Evolutionary conservation across 2,888 invertebrate species (phyloP).

Genomic region (Odontocolon sp.): DNA sequence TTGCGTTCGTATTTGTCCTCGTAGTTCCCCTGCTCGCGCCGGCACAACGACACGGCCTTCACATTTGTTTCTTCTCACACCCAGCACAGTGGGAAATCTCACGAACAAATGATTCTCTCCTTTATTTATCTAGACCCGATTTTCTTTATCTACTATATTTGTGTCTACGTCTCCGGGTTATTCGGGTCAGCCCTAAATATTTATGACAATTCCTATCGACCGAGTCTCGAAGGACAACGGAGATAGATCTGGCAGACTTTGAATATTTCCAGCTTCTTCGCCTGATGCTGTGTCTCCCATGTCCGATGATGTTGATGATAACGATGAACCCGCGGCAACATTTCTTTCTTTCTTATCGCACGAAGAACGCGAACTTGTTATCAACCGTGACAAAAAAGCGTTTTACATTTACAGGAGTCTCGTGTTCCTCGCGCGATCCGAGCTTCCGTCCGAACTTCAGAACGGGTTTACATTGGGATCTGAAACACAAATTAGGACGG

Average conservation of each 20-base stretch:
- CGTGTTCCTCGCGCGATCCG: slow-evolving; percentile 47
- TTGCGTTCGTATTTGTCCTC: slow-evolving; percentile 60
- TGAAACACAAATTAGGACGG: slow-evolving; percentile 79
- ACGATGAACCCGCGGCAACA: slow-evolving; percentile 45
- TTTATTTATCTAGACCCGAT: not conserved
- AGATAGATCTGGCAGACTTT: not conserved
- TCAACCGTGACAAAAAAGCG: not conserved
- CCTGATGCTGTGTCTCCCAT: slow-evolving; percentile 41
- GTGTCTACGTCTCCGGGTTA: not conserved
- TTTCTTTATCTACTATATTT: not conserved
- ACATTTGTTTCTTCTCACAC: slow-evolving; percentile 46
- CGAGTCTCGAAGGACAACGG: not conserved
- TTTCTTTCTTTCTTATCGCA: slow-evolving; percentile 43
- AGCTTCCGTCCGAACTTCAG: slow-evolving; percentile 66
- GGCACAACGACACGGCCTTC: slow-evolving; percentile 26
- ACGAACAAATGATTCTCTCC: not conserved
- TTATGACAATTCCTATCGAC: slow-evolving; percentile 19
- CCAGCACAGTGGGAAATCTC: not conserved
- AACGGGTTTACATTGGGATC: slow-evolving; percentile 68
- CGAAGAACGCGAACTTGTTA: slow-evolving; percentile 29
- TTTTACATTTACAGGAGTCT: slow-evolving; percentile 19
- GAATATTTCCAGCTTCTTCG: slow-evolving; percentile 30
- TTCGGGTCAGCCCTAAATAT: not conserved
- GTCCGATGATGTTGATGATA: slow-evolving; percentile 39
- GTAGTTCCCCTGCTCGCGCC: slow-evolving; percentile 17